Base-by-base conservation (phyloP, 1,140 invertebrate genomes). In the Laupala kohalensis region DNA sequence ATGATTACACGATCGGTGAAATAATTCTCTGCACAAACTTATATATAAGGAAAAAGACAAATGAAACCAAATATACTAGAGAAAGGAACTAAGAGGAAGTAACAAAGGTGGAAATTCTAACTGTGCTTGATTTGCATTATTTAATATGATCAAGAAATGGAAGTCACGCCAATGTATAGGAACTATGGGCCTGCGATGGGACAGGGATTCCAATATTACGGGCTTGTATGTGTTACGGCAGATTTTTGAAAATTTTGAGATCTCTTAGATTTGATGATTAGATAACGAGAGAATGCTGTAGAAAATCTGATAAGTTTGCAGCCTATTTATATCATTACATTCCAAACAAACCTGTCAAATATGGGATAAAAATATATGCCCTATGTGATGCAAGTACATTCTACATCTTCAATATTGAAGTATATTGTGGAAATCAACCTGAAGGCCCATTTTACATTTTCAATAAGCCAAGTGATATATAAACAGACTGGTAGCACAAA, bases 311-410 rank as follows among this genome's bases (percentile, higher is more conserved):
- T 73, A 80, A 79, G 67, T 72, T 81, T 9, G 75, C 76, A 67
- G 74, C 75, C 71, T 25, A 24, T 82, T 83, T 69, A 65, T 75
- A 28, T 78, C 81, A 71, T n/a, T 82, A 82, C 71, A 79, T 84
- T 23, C 79, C 81, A n/a, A 76, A 73, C n/a, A 83, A 82, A 76
- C 79, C 79, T 24, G 75, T 74, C 27, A 79, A 79, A 75, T 84
- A 83, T 79, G 78, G 79, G 74, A 77, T 83, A 65, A 83, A n/a
- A 84, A 75, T 80, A 72, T 79, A 76, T 75, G 73, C 74, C 64
- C 71, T 80, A 26, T 74, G 72, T 71, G 76, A 79, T 76, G 75
- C 73, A 27, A 72, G 74, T 75, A 79, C 71, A 72, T 76, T 73
- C 70, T 81, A 79, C 70, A 76, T 73, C 25, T 73, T 64, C 24